Base-by-base conservation (phyloP, 2,113 vertebrate species). In the Barnardius zonarius region DNA sequence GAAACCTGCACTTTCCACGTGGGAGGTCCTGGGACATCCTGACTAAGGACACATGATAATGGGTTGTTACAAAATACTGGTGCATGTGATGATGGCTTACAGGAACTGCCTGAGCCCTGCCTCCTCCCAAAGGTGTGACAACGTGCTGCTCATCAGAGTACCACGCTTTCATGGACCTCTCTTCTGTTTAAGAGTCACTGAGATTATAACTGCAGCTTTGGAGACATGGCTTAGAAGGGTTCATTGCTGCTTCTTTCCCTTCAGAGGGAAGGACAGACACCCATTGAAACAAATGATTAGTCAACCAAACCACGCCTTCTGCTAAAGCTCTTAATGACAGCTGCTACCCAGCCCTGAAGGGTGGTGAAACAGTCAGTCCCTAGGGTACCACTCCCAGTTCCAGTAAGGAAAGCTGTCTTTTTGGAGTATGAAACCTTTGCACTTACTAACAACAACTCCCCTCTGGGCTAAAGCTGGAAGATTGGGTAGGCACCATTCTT, bases 21-120 rank as follows among this genome's bases (percentile, higher is more conserved):
- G 91, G 91, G 94, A 95, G 67, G 76, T 48, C 61, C 80, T 54
- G 86, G 25, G 18, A 64, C 33, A 14, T 86, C 88, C 95, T 94
- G 88, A 79, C 67, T 25, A 62, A 33, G 0, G 8, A 70, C 73
- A 92, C 61, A 51, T 3, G 19, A 39, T 25, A 44, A 63, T 55
- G 75, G 79, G 20, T n/a, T 28, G 31, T 74, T 86, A n/a, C 6
- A 54, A 62, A 72, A 69, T 24, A 63, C 35, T 43, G 27, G 7
- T 16, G 39, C 59, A 20, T 9, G 37, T 52, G 35, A 8, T 0
- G 6, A 48, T 22, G 19, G 28, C 59, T 80, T 23, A 55, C 46
- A 73, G 55, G 49, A 70, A 41, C 54, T 72, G 31, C 72, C 7
- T 3, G 68, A 63, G 72, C 28, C 51, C 63, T 39, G 75, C 63